Base-by-base conservation (phyloP, 2,113 vertebrate genomes). In the Typhlomys cinereus region DNA sequence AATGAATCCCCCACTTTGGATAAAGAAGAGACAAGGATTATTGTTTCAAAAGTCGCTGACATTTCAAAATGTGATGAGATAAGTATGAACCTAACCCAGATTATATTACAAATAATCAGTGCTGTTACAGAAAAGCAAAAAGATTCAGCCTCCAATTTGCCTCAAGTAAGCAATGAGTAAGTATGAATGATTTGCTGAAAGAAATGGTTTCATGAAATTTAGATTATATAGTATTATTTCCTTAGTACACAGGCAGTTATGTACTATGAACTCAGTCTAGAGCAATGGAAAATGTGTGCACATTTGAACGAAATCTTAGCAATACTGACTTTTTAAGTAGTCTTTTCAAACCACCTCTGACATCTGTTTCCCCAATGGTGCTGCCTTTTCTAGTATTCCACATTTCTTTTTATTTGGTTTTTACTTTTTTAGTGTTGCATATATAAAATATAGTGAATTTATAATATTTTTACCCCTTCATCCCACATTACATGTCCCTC, bases 1-100 rank as follows among this genome's bases (percentile, higher is more conserved):
- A 96, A 91, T 70, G 27, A 94, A 21, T 89, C 90, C 4, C 41
- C 79, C 27, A 11, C 25, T 17, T 86, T 97, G 85, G 21, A 70
- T 8, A 57, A 70, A 23, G 86, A 97, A 85, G 97, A 98, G 89
- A 89, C 96, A 48, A 64, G 97, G 85, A 96, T 98, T 46, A 94
- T 98, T 93, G 57, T 97, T 75, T 97, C 76, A 31, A 98, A 97
- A 97, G 48, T 97, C 62, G 96, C 92, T 25, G 97, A 96, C 25
- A 97, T 97, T 5, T 88, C 97, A 81, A 79, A 78, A 10, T 87
- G 96, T 85, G 85, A 94, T 62, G 97, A 97, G 36, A 82, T 97
- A 48, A 97, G 94, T 11, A 0, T 84, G 75, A 82, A 70, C 1
- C 88, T 98, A 93, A 97, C 97, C 52, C 80, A 96, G 74, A 86